Evolutionary conservation across 2,797 vertebrate genomes (phyloP), one percentile per base, ranked within the genome.

Genomic region (Micropoecilia bifurca): DNA sequence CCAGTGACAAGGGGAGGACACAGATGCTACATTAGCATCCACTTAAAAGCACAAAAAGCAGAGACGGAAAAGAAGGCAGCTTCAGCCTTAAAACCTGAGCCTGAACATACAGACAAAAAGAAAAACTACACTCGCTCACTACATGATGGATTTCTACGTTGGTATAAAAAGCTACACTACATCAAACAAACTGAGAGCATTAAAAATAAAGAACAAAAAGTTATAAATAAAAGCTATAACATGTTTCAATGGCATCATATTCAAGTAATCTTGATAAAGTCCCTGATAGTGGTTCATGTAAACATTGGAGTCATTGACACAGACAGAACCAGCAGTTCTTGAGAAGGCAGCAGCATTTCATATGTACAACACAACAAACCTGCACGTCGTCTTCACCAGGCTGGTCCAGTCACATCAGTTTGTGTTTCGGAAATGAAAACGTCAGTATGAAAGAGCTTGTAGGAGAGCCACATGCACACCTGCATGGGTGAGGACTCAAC

Each of bases 201-300:
- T 18, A 74, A 76, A 79, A 85, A 73, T 57, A 53, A 75, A 73
- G n/a, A 82, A 79, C 13, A 87, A 80, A 16, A 74, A 77, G 61
- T 88, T 73, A 95, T 93, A 93, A 95, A 95, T 94, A 95, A 95
- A 95, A 95, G 93, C 93, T 95, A 95, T 91, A 93, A 92, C 91
- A 90, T 88, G 92, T 91, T 94, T 95, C 93, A 93, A 96, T 93
- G 93, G 94, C 92, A 93, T 95, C 89, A 91, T 96, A 91, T 97
- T 97, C 97, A 97, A 97, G 97, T 97, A 97, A 96, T 91, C 85
- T 88, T 93, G 90, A 92, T 94, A 87, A 95, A 95, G 95, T 97
- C 96, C 96, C 97, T 97, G 96, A 97, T 95, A 90, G 90, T 92
- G 94, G 94, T 94, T 94, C 85, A 92, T 95, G 95, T 95, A 96